Evolutionary conservation across 2,113 vertebrate species (phyloP), one percentile per base, ranked within the genome.

Genomic region (Rhabdomys dilectus): DNA sequence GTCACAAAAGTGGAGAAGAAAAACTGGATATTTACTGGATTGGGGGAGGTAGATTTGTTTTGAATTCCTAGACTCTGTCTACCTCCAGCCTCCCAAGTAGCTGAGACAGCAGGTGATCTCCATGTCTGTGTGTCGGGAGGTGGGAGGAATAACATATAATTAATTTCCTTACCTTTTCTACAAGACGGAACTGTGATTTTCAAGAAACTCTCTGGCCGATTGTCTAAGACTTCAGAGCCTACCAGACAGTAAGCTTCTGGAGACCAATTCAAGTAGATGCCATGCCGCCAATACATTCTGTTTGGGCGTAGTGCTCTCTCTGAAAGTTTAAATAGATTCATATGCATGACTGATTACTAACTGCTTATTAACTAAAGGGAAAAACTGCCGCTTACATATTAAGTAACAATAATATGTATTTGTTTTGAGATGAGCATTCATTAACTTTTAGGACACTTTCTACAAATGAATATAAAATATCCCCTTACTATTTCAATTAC

Each of bases 211-310:
- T 99, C 99, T 7, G 98, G 97, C 48, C 97, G 99, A 78, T 98
- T 98, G 88, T 99, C 98, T 94, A 99, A 97, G 0, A 98, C 92
- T 51, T 98, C 98, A 0, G 99, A 99, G 98, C 99, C 99, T 96
- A 99, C 99, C 73, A 99, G 98, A 88, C 99, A 99, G 93, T 99
- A 99, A 13, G 99, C 99, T 96, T 99, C 99, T 26, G 99, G 98
- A 87, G 99, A 99, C 99, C 99, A 99, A 58, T 99, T 99, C 97
- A 99, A 97, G 97, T 99, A 99, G 97, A 99, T 98, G n/a, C 99
- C 99, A 96, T 99, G 99, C 94, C 99, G 99, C 99, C 99, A 99
- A 78, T 99, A 99, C 98, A 99, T 99, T 91, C 99, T 99, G 82
- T 99, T 99, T 29, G 99, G 99, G 85, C 99, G 99, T 91, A 99